Percentiles rank a stretch among this genome's conserved stretches.
Conservation (phyloP, 1,140 invertebrate species). For the Steinernema feltiae region DNA sequence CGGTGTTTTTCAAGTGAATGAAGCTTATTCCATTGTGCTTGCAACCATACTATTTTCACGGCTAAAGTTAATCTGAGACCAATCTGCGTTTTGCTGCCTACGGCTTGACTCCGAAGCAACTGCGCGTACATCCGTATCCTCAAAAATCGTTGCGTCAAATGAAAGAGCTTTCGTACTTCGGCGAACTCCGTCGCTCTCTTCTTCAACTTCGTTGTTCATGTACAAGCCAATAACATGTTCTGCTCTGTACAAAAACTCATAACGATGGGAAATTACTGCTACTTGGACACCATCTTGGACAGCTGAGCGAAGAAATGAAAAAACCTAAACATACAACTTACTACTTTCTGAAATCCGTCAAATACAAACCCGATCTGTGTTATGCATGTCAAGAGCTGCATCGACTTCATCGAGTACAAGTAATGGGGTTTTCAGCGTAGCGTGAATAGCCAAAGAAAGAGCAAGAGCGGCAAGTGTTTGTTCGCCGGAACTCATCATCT, state of each 20-base stretch:
- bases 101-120: background rate
- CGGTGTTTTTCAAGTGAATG: too few species aligned
- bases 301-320: background rate
- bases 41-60: too few species aligned
- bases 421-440: background rate
- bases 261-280: background rate
- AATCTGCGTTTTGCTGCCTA: background rate
- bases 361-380: background rate
- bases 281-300: background rate
- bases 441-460: background rate
- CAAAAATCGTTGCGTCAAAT: background rate
- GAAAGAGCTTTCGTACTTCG: background rate
- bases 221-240: background rate
- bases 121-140: background rate
- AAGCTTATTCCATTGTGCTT: too few species aligned
- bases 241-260: background rate
- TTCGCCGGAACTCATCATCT: slow-evolving; percentile 5
- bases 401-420: background rate
- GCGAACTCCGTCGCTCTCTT: background rate
- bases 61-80: background rate
- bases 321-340: background rate
- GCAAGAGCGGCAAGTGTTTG: background rate
- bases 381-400: background rate
- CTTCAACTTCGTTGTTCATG: background rate
- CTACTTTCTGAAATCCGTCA: background rate